These are phyloP conservation scores for Scortum barcoo DNA, from an alignment of 2,113 vertebrate genomes.

Conservation along the genomic window DNA sequence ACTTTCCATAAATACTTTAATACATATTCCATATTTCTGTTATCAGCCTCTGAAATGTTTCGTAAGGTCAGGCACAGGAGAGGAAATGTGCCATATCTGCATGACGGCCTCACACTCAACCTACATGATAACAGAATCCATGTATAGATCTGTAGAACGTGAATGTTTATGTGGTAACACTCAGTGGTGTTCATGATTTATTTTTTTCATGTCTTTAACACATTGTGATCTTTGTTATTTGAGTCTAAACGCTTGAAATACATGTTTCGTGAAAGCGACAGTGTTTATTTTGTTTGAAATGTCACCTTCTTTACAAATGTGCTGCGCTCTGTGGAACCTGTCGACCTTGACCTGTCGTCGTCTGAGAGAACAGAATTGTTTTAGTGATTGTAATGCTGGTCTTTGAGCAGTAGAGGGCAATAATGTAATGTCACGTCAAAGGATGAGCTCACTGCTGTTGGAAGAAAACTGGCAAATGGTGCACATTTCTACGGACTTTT, in stretches of 20 bases:
- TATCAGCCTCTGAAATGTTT: slow-evolving; percentile 15
- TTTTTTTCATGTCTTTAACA: slow-evolving; percentile 1
- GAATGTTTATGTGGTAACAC: neutral
- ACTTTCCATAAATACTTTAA: slow-evolving; percentile 45
- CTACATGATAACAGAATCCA: neutral
- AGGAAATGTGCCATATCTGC: neutral
- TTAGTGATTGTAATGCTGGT: slow-evolving; percentile 20
- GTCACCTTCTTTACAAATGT: neutral
- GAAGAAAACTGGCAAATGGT: neutral
- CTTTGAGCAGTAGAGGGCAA: slow-evolving; percentile 63
- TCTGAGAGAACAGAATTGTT: neutral
- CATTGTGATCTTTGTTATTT: neutral
- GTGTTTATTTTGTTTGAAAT: neutral
- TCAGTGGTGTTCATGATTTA: neutral
- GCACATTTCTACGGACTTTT: neutral
- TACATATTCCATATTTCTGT: slow-evolving; percentile 36
- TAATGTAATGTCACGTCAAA: neutral
- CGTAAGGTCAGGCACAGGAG: neutral
- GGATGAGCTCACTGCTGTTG: neutral
- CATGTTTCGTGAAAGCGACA: slow-evolving; percentile 13
- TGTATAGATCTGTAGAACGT: neutral
- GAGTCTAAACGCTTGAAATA: slow-evolving; percentile 50
- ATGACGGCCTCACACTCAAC: neutral
- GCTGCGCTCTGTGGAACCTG: neutral
- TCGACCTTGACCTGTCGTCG: neutral